Evolutionary conservation across 1,140 invertebrate genomes (phyloP).

Genomic region (Danaus melanippus): DNA sequence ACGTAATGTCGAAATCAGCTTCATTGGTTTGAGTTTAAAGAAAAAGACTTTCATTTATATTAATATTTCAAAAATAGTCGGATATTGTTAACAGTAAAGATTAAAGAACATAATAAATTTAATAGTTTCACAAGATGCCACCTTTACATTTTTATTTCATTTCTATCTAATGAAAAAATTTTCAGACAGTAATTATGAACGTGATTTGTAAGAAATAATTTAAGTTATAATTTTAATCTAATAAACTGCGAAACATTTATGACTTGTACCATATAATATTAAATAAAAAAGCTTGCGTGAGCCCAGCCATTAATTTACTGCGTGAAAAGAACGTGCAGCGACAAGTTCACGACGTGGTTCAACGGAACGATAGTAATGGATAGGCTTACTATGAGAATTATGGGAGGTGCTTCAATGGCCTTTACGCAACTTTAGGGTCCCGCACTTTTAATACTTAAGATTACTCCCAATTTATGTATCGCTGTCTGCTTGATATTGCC

Average conservation of each 20-base stretch:
- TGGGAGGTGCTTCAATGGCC: constrained; percentile 35
- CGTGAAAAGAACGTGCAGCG: constrained; percentile 51
- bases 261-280: constrained; percentile 24
- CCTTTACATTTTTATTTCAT: too few species aligned
- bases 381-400: constrained; percentile 46
- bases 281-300: constrained; percentile 55
- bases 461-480: too few species aligned
- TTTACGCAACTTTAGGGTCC: constrained; percentile 31
- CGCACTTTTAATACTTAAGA: constrained; percentile 18
- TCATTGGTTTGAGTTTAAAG: constrained; percentile 22
- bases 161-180: too few species aligned
- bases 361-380: constrained; percentile 47
- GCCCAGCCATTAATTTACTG: constrained; percentile 57
- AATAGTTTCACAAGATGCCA: too few species aligned
- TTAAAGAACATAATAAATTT: too few species aligned
- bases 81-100: too few species aligned
- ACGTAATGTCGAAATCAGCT: constrained; percentile 32
- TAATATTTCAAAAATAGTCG: too few species aligned
- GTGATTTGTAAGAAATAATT: too few species aligned
- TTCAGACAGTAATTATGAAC: too few species aligned
- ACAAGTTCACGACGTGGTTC: constrained; percentile 28
- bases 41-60: not conserved
- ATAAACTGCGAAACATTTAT: constrained; percentile 8
- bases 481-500: too few species aligned
- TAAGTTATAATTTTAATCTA: not conserved